phyloP scores from a whole-genome alignment of 2,888 invertebrate species.

The Ectemnius lituratus region DNA sequence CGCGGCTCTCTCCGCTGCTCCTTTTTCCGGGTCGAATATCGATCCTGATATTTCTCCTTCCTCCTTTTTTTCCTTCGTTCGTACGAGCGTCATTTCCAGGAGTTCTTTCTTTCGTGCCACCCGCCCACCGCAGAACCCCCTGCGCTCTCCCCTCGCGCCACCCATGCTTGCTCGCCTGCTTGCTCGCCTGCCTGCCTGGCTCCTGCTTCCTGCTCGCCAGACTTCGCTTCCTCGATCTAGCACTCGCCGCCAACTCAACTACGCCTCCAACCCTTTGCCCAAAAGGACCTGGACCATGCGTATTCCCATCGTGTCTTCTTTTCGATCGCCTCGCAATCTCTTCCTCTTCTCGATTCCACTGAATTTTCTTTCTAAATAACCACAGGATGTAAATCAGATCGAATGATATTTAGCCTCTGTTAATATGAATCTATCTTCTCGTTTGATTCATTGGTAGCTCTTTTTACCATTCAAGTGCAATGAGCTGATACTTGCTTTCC shows the following conservation, averaged over 20 bases:
- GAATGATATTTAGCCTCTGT: too few species aligned
- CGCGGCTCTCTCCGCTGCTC: conserved; percentile 53
- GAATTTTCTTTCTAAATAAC: too few species aligned
- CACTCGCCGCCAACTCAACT: conserved; percentile 40
- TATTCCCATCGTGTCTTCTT: too few species aligned
- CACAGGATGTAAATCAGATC: too few species aligned
- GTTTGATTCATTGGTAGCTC: background rate
- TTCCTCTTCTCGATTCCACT: too few species aligned
- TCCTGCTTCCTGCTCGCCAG: conserved; percentile 28
- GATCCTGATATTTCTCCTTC: conserved; percentile 67
- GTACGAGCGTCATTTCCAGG: conserved; percentile 63
- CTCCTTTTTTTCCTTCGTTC: conserved; percentile 57
- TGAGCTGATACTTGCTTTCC: background rate
- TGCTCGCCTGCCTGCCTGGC: conserved; percentile 13
- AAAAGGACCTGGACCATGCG: too few species aligned
- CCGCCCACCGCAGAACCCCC: conserved; percentile 11
- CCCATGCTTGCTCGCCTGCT: background rate
- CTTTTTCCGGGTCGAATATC: conserved; percentile 69
- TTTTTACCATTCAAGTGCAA: background rate
- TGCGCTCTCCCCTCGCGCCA: background rate
- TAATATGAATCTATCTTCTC: background rate
- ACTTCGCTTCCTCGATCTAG: conserved; percentile 62
- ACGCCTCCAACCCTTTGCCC: conserved; percentile 1
- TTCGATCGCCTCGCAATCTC: too few species aligned
- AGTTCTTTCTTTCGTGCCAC: conserved; percentile 48